phyloP scores from a whole-genome alignment of 2,113 vertebrate genomes.

The Gracilinanus agilis region DNA sequence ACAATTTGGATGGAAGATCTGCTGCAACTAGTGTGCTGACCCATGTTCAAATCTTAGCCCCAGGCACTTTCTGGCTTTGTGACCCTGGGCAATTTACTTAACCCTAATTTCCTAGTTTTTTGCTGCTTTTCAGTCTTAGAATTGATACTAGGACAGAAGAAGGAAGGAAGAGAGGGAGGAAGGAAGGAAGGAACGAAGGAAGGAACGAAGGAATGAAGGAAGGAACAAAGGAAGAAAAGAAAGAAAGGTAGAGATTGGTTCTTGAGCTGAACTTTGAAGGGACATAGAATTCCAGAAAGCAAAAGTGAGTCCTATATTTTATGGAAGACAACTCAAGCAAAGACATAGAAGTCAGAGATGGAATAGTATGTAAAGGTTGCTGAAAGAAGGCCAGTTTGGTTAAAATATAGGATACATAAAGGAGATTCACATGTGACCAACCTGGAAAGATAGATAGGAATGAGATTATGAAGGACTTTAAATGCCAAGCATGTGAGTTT shows the following conservation, averaged over 20 bases:
- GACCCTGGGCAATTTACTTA: too few relatives aligned
- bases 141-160: constrained; percentile 35
- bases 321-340: background rate
- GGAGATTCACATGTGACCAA: background rate
- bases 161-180: constrained; percentile 59
- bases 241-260: background rate
- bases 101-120: too few relatives aligned
- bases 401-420: background rate
- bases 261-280: background rate
- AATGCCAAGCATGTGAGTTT: background rate
- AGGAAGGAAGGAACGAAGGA: too few relatives aligned
- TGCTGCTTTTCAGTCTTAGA: too few relatives aligned
- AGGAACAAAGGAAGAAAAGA: too few relatives aligned
- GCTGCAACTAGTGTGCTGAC: background rate
- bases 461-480: background rate
- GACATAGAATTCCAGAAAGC: background rate
- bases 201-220: too few relatives aligned
- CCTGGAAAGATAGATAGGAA: background rate
- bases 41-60: too few relatives aligned
- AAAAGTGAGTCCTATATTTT: background rate
- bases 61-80: too few relatives aligned
- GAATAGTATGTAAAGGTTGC: background rate
- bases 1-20: background rate
- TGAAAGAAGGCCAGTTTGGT: background rate
- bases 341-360: background rate